These are phyloP conservation scores for Chlorodrepanis virens DNA, from an alignment of 2,113 vertebrate genomes.

Conservation along the genomic window DNA sequence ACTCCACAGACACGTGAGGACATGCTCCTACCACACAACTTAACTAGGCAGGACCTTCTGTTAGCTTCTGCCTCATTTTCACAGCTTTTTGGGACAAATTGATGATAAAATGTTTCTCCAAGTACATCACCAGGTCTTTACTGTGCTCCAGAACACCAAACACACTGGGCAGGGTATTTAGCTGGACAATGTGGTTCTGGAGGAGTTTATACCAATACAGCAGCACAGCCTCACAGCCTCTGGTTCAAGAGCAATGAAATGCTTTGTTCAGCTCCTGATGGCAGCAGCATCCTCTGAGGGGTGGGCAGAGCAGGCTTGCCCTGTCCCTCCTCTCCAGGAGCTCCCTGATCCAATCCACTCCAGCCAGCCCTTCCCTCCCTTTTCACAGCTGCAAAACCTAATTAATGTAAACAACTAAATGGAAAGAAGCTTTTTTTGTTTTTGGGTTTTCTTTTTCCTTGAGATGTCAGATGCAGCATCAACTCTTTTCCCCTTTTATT, in stretches of 20 bases:
- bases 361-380: not conserved
- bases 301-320: not conserved
- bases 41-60: not conserved
- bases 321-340: not conserved
- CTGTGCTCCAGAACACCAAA: not conserved
- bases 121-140: not conserved
- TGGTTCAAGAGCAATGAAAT: not conserved
- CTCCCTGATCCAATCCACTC: not conserved
- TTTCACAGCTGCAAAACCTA: not conserved
- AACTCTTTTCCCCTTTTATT: not conserved
- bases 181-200: not conserved
- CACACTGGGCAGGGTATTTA: not conserved
- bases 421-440: not conserved
- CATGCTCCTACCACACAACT: not conserved
- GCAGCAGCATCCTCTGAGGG: not conserved
- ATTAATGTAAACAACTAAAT: not conserved
- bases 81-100: not conserved
- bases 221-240: not conserved
- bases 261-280: not conserved
- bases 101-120: not conserved
- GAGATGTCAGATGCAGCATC: not conserved
- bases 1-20: rapidly evolving
- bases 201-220: not conserved
- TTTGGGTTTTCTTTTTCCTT: not conserved
- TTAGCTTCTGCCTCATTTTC: not conserved